Base-by-base conservation (phyloP, 2,113 vertebrate species). In the Pelobates fuscus region DNA sequence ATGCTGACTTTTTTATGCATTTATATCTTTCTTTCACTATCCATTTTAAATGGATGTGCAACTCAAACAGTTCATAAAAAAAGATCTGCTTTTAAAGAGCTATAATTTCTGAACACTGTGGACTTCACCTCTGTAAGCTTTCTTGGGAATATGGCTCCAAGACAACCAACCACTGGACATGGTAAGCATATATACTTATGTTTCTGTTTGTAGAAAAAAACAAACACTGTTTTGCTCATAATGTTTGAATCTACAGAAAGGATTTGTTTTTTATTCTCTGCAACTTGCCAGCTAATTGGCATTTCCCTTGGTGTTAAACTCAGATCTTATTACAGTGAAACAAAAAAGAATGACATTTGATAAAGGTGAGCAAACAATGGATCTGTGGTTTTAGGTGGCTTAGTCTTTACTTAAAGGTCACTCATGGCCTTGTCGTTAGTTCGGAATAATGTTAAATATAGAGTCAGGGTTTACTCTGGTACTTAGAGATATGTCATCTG, bases 271-370 rank as follows among this genome's bases (percentile, higher is more conserved):
- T 15, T 30, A 26, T 57, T 67, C 54, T 30, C 18, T 21, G 11
- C 11, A 23, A 59, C 37, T 29, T 14, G 55, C 15, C 24, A 49
- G 72, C 71, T 75, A 75, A 75, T 75, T 75, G 72, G 67, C 63
- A 75, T 67, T 75, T 67, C 29, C 26, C 52, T 43, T 6, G 25
- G 52, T 67, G 62, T 75, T 75, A 44, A 75, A 67, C 32, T 49
- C 37, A 10, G 32, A 67, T 59, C 65, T 75, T 62, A 67, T 73
- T 73, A 73, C 23, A 43, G 6, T 20, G 62, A 27, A 58, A 65
- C 72, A 44, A 67, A 75, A 46, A 18, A 26, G 52, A 32, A 46
- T 75, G 72, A 60, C 72, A 59, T 75, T 75, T n/a, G 37, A 12
- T 21, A 75, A 75, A 75, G 63, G 63, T 67, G 63, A 75, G 29